These are phyloP conservation scores for Antennarius maculatus DNA, from an alignment of 2,797 vertebrate species.

Conservation along the genomic window DNA sequence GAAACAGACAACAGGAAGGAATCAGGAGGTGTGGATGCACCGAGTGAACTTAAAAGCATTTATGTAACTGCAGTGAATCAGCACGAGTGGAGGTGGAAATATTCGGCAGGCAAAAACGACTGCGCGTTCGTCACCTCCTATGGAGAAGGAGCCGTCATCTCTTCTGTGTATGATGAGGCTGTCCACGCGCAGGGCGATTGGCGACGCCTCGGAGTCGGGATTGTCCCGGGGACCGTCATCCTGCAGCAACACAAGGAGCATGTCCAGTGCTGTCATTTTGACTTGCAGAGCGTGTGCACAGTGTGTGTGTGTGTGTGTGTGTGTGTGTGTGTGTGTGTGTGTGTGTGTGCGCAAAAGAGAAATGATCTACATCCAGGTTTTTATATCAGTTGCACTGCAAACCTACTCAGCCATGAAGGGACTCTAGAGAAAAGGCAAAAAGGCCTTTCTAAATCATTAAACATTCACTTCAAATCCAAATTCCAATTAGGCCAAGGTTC, in stretches of 20 bases:
- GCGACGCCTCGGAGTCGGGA: slow-evolving; percentile 78
- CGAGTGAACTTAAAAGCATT: slow-evolving; percentile 19
- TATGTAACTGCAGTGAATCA: slow-evolving; percentile 46
- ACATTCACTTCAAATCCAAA: slow-evolving; percentile 48
- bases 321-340: neutral
- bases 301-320: neutral
- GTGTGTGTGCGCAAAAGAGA: neutral
- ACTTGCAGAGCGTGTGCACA: neutral
- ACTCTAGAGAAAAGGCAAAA: slow-evolving; percentile 18
- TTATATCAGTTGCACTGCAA: slow-evolving; percentile 24
- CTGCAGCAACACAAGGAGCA: slow-evolving; percentile 69
- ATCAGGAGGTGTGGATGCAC: slow-evolving; percentile 19
- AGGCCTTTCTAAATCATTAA: slow-evolving; percentile 47
- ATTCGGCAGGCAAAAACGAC: neutral
- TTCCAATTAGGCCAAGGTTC: slow-evolving; percentile 41
- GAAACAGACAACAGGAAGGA: slow-evolving; percentile 4
- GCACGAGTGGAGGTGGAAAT: slow-evolving; percentile 30
- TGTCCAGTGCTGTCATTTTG: neutral
- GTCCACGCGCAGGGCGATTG: slow-evolving; percentile 88
- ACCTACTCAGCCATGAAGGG: slow-evolving; percentile 29
- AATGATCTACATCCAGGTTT: slow-evolving; percentile 34
- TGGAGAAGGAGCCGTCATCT: slow-evolving; percentile 92
- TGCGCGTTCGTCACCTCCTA: slow-evolving; percentile 83
- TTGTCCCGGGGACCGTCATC: slow-evolving; percentile 89
- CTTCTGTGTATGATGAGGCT: slow-evolving; percentile 88